phyloP scores from a whole-genome alignment of 2,113 vertebrate genomes.

The Cariama cristata region DNA sequence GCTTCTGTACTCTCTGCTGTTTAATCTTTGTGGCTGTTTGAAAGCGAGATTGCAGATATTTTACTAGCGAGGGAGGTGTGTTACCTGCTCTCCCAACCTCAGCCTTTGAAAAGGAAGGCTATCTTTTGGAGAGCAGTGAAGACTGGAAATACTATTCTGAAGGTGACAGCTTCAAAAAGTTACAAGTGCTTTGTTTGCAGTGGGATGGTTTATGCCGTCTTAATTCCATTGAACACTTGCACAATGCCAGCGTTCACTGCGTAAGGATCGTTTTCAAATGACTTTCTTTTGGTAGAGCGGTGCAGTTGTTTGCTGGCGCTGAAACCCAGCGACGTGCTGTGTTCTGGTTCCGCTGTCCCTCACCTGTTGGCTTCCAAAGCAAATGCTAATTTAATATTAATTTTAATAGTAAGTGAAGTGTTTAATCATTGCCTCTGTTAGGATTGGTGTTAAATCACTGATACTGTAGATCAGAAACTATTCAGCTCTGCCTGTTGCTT shows the following conservation, averaged over 20 bases:
- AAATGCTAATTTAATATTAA: neutral
- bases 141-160: neutral
- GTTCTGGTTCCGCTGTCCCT: neutral
- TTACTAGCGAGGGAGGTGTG: neutral
- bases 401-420: neutral
- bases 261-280: neutral
- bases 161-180: neutral
- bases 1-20: neutral
- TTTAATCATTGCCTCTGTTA: neutral
- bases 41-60: neutral
- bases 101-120: neutral
- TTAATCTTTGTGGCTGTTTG: neutral
- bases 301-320: neutral
- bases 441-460: neutral
- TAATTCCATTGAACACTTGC: neutral
- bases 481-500: neutral
- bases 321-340: fast-evolving
- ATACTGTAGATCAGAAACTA: neutral
- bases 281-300: neutral
- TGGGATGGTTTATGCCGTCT: neutral
- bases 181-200: neutral
- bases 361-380: neutral
- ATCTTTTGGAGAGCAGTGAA: neutral
- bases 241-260: fast-evolving
- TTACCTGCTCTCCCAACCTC: neutral